phyloP scores from a whole-genome alignment of 2,113 vertebrate genomes.

The Cryptotis parvus region DNA sequence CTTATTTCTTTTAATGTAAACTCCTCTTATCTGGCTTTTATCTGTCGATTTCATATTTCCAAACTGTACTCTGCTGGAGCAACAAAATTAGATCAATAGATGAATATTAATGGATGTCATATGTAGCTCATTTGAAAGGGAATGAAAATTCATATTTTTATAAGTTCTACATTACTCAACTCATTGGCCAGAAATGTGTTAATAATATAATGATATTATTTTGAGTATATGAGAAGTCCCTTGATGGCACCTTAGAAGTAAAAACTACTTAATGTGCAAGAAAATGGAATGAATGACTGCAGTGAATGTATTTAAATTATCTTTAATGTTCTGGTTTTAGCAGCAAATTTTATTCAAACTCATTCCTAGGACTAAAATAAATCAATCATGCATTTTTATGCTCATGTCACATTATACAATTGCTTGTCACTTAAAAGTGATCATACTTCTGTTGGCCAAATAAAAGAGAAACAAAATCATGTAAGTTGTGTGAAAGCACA shows the following conservation, averaged over 20 bases:
- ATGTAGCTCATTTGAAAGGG: slow-evolving; percentile 78
- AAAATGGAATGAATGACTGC: slow-evolving; percentile 63
- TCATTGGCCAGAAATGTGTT: slow-evolving; percentile 81
- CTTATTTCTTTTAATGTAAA: slow-evolving; percentile 29
- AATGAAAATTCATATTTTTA: slow-evolving; percentile 76
- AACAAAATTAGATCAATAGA: slow-evolving; percentile 80
- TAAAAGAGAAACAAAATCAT: slow-evolving; percentile 41
- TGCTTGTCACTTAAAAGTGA: slow-evolving; percentile 45
- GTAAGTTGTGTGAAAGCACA: slow-evolving; percentile 12
- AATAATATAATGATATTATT: slow-evolving; percentile 80
- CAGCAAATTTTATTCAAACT: slow-evolving; percentile 52
- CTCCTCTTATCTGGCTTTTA: neutral
- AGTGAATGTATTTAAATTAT: slow-evolving; percentile 58
- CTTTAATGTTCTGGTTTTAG: slow-evolving; percentile 54
- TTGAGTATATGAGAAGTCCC: slow-evolving; percentile 74
- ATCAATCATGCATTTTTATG: slow-evolving; percentile 17
- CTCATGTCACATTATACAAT: neutral
- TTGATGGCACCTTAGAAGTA: slow-evolving; percentile 62
- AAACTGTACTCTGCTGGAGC: slow-evolving; percentile 76
- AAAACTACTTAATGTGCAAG: slow-evolving; percentile 27
- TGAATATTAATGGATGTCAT: slow-evolving; percentile 83
- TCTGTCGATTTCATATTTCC: slow-evolving; percentile 75
- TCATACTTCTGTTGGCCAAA: slow-evolving; percentile 24
- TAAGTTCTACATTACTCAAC: slow-evolving; percentile 83
- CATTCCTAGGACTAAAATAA: slow-evolving; percentile 57